Base-by-base conservation (phyloP, 1,140 invertebrate genomes). In the Onthophagus taurus region DNA sequence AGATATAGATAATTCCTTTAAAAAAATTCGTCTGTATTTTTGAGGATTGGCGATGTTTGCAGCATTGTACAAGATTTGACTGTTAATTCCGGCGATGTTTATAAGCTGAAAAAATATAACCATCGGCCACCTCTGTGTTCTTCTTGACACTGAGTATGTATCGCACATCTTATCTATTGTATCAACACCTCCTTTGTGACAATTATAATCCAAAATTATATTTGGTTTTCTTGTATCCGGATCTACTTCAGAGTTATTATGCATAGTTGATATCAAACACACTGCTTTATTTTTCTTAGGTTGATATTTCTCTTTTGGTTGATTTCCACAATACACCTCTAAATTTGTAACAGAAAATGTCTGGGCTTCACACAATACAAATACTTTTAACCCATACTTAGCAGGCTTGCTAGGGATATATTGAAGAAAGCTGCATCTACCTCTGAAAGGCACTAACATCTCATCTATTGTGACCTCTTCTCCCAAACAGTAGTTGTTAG, bases 41-140 rank as follows among this genome's bases (percentile, higher is more conserved):
- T 46, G 37, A 34, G 54, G 4, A 48, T 51, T 33, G 9, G 14
- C 11, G 19, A n/a, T 18, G 33, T 50, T 34, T 35, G 37, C 47
- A 58, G 63, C 39, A 57, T 52, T 30, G 54, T 58, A 51, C n/a
- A n/a, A n/a, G n/a, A n/a, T n/a, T n/a, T n/a, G n/a, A n/a, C n/a
- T n/a, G n/a, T n/a, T n/a, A n/a, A 72, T 56, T 7, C 68, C 58
- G 12, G 68, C 66, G 49, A 74, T 65, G 51, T 73, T 68, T 4
- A 74, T 49, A 8, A 71, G 47, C 29, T 64, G 63, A 20, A 31
- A 63, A 45, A 61, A 64, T 20, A 60, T 43, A 16, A 45, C 41
- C 20, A 58, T 30, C 13, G 56, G 57, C 63, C 60, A 65, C 13
- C 60, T 45, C 11, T 45, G 46, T 9, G 54, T 63, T 19, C 2